Percentiles rank a stretch among this genome's conserved stretches.
phyloP scores from a whole-genome alignment of 2,797 vertebrate genomes.

The Tragopan temminckii region DNA sequence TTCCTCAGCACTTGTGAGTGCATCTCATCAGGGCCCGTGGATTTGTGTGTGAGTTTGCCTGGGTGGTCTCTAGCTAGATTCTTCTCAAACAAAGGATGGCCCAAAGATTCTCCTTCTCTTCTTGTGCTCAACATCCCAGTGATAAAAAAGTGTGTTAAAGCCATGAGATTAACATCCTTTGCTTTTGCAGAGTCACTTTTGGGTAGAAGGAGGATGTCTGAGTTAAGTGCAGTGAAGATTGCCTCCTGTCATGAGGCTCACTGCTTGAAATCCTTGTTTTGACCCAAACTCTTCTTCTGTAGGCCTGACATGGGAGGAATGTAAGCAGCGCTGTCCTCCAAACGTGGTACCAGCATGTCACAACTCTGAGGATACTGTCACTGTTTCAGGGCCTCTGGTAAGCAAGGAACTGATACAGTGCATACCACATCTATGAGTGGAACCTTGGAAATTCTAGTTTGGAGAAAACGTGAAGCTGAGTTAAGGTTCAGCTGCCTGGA shows the following conservation, averaged over 20 bases:
- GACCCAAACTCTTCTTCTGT: constrained; percentile 8
- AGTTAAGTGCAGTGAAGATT: background rate
- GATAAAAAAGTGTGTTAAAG: background rate
- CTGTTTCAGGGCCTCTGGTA: constrained; percentile 94
- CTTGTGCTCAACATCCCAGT: background rate
- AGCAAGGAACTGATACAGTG: background rate
- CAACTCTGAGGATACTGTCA: constrained; percentile 95
- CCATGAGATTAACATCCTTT: background rate
- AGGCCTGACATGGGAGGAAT: constrained; percentile 96
- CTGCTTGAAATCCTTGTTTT: background rate
- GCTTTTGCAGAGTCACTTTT: background rate
- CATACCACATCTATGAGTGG: background rate
- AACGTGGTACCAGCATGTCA: constrained; percentile 96
- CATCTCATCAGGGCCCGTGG: no score
- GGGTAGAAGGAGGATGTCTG: accelerated
- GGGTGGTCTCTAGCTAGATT: background rate
- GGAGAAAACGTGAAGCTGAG: background rate
- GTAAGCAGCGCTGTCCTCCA: constrained; percentile 89
- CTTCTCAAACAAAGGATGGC: background rate
- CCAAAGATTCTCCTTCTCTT: background rate
- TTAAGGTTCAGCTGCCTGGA: background rate
- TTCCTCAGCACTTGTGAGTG: background rate
- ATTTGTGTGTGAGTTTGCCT: background rate
- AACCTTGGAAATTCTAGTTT: background rate
- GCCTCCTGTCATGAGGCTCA: background rate